Evolutionary conservation across 2,797 vertebrate genomes (phyloP).

Genomic region (Artibeus lituratus): DNA sequence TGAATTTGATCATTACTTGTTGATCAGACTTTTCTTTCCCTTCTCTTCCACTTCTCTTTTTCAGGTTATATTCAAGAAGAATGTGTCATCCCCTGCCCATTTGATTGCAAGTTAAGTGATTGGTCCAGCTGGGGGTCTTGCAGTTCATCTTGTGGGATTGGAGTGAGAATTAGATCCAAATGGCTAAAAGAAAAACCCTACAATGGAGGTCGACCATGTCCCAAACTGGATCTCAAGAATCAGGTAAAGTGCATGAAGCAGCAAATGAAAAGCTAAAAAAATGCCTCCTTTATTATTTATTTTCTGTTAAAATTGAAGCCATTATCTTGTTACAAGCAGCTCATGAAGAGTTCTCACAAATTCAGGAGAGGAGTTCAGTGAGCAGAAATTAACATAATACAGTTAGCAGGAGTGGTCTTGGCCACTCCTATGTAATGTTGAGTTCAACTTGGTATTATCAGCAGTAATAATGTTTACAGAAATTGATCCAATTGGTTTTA

Average conservation of each 20-base stretch:
- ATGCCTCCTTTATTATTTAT: conserved; percentile 22
- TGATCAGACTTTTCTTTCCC: not conserved
- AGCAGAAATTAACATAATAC: not conserved
- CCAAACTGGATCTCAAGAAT: conserved; percentile 96
- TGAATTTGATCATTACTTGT: not conserved
- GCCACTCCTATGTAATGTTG: not conserved
- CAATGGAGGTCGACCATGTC: conserved; percentile 95
- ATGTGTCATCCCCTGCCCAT: conserved; percentile 93
- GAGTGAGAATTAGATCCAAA: conserved; percentile 91
- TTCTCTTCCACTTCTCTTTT: conserved; percentile 71
- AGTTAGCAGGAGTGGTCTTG: not conserved
- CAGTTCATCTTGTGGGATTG: conserved; percentile 91
- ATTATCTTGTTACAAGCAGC: conserved; percentile 28
- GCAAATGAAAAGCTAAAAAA: not conserved
- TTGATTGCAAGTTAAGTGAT: conserved; percentile 96
- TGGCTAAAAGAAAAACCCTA: conserved; percentile 99
- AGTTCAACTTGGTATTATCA: not conserved
- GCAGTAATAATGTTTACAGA: not conserved
- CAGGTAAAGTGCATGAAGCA: conserved; percentile 88
- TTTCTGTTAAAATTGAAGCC: conserved; percentile 54
- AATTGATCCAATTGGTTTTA: conserved; percentile 20
- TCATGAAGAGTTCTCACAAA: not conserved
- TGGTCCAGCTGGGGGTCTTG: conserved; percentile 97
- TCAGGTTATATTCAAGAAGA: conserved; percentile 92
- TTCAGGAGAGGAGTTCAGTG: not conserved